Evolutionary conservation across 2,888 invertebrate genomes (phyloP).

Genomic region (Mechanitis mazaeus): DNA sequence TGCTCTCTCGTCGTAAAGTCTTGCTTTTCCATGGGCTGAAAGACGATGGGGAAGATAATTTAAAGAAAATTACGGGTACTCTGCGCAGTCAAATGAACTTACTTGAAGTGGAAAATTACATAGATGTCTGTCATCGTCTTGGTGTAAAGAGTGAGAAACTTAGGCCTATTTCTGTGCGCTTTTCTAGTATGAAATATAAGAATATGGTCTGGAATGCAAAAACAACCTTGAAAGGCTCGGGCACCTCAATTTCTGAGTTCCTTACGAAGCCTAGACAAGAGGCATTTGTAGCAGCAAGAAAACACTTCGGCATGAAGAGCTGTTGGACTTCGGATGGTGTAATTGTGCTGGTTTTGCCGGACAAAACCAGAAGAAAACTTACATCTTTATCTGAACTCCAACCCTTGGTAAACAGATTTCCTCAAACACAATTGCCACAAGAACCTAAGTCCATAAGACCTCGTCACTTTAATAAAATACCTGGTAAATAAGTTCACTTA

Average conservation of each 20-base stretch:
- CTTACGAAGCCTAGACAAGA: conserved; percentile 15
- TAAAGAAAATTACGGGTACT: not conserved
- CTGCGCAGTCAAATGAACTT: not conserved
- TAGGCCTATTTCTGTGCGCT: conserved; percentile 12
- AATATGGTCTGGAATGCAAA: conserved; percentile 11
- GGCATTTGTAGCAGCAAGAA: conserved; percentile 11
- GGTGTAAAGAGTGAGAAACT: conserved; percentile 12
- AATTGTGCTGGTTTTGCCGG: conserved; percentile 12
- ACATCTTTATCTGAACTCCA: not conserved
- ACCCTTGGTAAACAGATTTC: not conserved
- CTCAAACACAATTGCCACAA: not conserved
- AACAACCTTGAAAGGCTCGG: conserved; percentile 15
- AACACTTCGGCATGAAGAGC: conserved; percentile 16
- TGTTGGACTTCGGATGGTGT: conserved; percentile 19
- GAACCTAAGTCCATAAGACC: conserved; percentile 1
- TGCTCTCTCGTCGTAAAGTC: not conserved
- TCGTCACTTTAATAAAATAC: not conserved
- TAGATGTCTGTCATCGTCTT: conserved; percentile 14
- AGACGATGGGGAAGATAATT: not conserved
- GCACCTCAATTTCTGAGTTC: conserved; percentile 16
- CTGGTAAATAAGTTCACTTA: not conserved
- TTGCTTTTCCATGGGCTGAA: not conserved
- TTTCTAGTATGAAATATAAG: conserved; percentile 7
- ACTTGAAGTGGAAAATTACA: too few species aligned
- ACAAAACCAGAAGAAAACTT: conserved; percentile 8